Conservation (phyloP, 2,888 invertebrate genomes). For the Mallateleia sp. region DNA sequence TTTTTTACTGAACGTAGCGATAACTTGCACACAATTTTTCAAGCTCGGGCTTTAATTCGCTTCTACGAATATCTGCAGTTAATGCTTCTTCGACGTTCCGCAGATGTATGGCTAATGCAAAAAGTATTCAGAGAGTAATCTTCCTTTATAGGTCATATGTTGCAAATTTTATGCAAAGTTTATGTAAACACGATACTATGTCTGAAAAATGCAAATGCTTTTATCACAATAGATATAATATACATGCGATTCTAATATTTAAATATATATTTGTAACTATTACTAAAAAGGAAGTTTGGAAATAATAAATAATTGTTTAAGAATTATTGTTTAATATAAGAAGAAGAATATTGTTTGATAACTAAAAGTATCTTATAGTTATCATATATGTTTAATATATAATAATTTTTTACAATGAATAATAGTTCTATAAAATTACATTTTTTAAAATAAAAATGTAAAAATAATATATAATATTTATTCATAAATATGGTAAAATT, state of each 20-base stretch:
- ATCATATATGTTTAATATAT: no score
- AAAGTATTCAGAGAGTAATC: constrained; percentile 44
- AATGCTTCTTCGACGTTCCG: constrained; percentile 60
- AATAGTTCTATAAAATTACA: no score
- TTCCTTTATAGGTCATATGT: neutral
- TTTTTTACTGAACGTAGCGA: constrained; percentile 35
- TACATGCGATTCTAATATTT: neutral
- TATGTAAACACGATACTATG: neutral
- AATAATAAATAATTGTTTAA: no score
- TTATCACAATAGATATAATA: neutral
- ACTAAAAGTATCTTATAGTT: no score
- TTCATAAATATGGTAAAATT: no score
- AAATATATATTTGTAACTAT: neutral
- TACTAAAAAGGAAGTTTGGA: no score
- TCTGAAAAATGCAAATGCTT: neutral
- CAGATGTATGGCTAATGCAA: constrained; percentile 60
- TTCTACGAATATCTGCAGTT: constrained; percentile 53
- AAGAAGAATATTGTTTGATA: no score
- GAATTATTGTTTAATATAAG: no score
- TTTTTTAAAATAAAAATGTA: no score
- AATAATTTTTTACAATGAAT: no score
- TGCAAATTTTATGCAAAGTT: neutral
- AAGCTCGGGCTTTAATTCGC: constrained; percentile 51
- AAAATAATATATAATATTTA: no score
- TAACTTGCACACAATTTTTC: constrained; percentile 51